Conservation (phyloP, 2,113 vertebrate species). For the Collichthys lucidus region DNA sequence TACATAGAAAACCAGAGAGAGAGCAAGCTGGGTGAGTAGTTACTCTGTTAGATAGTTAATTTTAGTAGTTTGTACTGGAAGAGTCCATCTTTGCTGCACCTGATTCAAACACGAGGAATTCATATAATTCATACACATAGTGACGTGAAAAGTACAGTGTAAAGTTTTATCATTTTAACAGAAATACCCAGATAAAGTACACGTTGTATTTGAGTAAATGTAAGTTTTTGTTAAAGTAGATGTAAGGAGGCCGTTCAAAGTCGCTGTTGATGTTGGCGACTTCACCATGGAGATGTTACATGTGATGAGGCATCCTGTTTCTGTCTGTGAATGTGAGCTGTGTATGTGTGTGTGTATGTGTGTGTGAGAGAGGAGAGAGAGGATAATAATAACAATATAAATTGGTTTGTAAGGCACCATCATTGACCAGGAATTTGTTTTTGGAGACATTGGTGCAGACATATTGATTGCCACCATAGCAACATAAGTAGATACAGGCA, state of each 20-base stretch:
- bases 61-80: background rate
- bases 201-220: background rate
- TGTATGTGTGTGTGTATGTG: slow-evolving; percentile 18
- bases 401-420: slow-evolving; percentile 36
- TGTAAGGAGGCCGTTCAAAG: background rate
- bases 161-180: background rate
- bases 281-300: slow-evolving; percentile 37
- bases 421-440: slow-evolving; percentile 65
- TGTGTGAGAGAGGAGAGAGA: background rate
- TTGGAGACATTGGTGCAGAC: slow-evolving; percentile 64
- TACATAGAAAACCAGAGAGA: background rate
- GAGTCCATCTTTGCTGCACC: background rate
- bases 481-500: slow-evolving; percentile 60
- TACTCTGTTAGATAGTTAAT: background rate
- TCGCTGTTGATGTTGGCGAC: slow-evolving; percentile 10
- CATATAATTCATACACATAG: background rate
- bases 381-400: slow-evolving; percentile 46
- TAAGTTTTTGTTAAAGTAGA: background rate
- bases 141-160: background rate
- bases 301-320: slow-evolving; percentile 22
- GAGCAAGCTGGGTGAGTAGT: background rate
- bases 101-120: background rate
- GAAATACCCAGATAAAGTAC: background rate
- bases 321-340: slow-evolving; percentile 16
- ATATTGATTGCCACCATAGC: slow-evolving; percentile 69